Evolutionary conservation across 1,140 invertebrate species (phyloP), one percentile per base, ranked within the genome.

Genomic region (Cyphomyrmex costatus): DNA sequence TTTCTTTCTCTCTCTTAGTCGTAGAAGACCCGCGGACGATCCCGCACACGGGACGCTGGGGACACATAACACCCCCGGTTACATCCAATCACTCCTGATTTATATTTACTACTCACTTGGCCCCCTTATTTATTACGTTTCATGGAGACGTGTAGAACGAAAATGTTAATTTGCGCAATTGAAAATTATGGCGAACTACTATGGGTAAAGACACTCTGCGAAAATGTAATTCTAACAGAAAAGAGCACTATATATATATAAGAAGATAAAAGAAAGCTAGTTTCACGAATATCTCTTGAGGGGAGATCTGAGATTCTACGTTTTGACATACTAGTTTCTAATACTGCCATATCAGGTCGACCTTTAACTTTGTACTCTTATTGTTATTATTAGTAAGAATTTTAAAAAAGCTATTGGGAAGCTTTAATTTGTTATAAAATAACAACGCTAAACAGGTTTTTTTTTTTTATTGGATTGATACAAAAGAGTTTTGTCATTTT

Each of bases 21-120:
- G 58, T 91, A 86, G 88, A 90, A 91, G 70, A 89, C 85, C 88
- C 90, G 88, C 88, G 89, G 89, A 91, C 90, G 89, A 94, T 92
- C 92, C 94, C 94, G 90, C 94, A 95, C 94, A 95, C 94, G 92
- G 94, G 93, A 92, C 95, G 91, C 94, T 94, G 93, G 95, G 95
- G 95, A 95, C 94, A 94, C 94, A 95, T 95, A 95, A 95, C 94
- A 93, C 91, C 94, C 94, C 94, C 94, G 93, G 94, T 95, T 95
- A 95, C 94, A 95, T 95, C 94, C 94, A 95, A 95, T 95, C 95
- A 93, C 94, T 95, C 94, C 94, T 95, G 95, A 95, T 95, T 95
- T 95, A 95, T 95, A 95, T 95, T 95, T 95, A 95, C 94, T 95
- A 94, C 94, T 94, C 93, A 93, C 93, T 94, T 95, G 93, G 90